Conservation (phyloP, 37 sponge, comb jelly and placozoan genomes). For the Ephydatia muelleri region DNA sequence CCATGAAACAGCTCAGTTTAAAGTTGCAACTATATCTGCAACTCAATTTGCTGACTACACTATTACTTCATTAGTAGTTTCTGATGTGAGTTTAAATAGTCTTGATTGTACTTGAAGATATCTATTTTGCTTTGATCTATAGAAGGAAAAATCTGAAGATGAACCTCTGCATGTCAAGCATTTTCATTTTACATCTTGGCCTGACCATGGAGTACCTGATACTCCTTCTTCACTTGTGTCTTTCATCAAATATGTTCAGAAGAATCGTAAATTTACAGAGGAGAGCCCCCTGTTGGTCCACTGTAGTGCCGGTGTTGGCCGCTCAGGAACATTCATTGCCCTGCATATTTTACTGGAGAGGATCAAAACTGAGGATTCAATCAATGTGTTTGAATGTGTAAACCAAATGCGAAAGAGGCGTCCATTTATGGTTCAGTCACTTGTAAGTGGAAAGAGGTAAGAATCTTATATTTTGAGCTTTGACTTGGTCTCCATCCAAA, state of each 20-base stretch:
- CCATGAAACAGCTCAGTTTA: constrained; percentile 18
- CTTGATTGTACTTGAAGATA: not conserved
- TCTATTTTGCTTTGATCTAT: not conserved
- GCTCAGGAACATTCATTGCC: constrained; percentile 58
- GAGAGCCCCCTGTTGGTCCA: constrained; percentile 48
- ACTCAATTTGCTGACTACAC: constrained; percentile 68
- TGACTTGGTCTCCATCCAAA: no score
- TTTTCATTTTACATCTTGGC: constrained; percentile 61
- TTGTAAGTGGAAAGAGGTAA: constrained; percentile 7
- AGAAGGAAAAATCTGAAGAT: not conserved
- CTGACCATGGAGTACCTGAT: constrained; percentile 68
- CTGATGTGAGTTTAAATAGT: constrained; percentile 33
- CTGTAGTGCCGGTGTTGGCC: constrained; percentile 72
- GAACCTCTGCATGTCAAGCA: constrained; percentile 37
- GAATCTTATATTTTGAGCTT: no score
- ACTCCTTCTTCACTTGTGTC: constrained; percentile 45
- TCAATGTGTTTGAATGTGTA: constrained; percentile 41
- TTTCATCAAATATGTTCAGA: constrained; percentile 39
- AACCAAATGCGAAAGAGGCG: constrained; percentile 39
- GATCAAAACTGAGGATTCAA: constrained; percentile 15
- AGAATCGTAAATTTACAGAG: not conserved
- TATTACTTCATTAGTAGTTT: constrained; percentile 35
- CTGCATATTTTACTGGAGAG: constrained; percentile 36
- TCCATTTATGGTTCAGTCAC: constrained; percentile 45
- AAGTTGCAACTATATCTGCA: constrained; percentile 51